Evolutionary conservation across 2,113 vertebrate genomes (phyloP).

Genomic region (Ictidomys tridecemlineatus): DNA sequence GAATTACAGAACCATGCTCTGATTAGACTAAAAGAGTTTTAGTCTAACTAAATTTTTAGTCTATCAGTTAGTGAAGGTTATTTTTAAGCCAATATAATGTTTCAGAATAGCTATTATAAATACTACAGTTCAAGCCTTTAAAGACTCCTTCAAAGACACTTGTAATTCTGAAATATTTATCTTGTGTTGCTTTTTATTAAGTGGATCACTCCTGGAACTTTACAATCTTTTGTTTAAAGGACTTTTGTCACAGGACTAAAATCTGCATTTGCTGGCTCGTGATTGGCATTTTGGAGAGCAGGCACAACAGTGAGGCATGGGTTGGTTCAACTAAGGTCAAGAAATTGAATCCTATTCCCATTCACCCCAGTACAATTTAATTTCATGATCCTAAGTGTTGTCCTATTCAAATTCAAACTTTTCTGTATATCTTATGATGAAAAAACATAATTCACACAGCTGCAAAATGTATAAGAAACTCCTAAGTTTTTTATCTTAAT

Average conservation of each 20-base stretch:
- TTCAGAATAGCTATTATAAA: conserved; percentile 5
- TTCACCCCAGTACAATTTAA: not conserved
- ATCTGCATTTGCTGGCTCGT: conserved; percentile 30
- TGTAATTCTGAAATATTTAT: not conserved
- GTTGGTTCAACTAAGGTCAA: conserved; percentile 43
- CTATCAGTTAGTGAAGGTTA: not conserved
- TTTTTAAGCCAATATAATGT: not conserved
- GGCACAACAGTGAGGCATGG: not conserved
- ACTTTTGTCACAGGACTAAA: conserved; percentile 24
- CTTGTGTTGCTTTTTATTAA: not conserved
- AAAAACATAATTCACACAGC: not conserved
- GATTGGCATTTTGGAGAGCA: conserved; percentile 19
- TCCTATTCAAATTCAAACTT: conserved; percentile 9
- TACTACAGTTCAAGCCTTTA: not conserved
- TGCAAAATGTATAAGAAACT: conserved; percentile 39
- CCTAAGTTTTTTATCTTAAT: conserved; percentile 29
- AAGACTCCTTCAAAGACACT: not conserved
- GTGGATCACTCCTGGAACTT: not conserved
- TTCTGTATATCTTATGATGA: not conserved
- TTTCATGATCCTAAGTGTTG: not conserved
- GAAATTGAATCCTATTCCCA: not conserved
- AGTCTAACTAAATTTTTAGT: too few species aligned
- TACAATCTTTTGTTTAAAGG: not conserved
- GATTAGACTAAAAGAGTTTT: not conserved
- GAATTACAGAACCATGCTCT: not conserved